Percentiles rank a stretch among this genome's conserved stretches.
Evolutionary conservation across 2,888 invertebrate genomes (phyloP).

Genomic region (Glyphotaelius pellucidus): DNA sequence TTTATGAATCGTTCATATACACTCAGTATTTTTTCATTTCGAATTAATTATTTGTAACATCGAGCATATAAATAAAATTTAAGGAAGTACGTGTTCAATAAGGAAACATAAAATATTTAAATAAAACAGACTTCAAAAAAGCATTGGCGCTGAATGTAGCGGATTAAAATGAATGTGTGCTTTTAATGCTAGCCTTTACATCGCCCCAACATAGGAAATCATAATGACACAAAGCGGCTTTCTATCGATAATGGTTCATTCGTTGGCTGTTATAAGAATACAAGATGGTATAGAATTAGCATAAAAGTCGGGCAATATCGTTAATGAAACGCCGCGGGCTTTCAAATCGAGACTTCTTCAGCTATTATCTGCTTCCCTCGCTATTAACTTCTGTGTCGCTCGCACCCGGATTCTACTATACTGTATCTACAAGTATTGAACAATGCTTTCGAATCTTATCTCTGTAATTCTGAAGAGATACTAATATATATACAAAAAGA

Average conservation of each 20-base stretch:
- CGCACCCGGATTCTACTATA: background rate
- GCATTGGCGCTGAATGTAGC: background rate
- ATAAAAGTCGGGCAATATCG: conserved; percentile 25
- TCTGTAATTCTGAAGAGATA: too few relatives aligned
- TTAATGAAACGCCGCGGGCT: conserved; percentile 15
- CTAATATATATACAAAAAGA: too few relatives aligned
- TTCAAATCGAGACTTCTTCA: conserved; percentile 19
- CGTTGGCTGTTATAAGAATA: background rate
- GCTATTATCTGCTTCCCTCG: conserved; percentile 7
- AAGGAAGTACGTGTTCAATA: too few relatives aligned
- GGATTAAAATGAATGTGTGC: background rate
- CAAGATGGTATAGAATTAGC: conserved; percentile 18
- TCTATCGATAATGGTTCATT: background rate
- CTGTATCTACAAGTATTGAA: too few relatives aligned
- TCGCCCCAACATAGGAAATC: background rate
- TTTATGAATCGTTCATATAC: too few relatives aligned
- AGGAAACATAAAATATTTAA: background rate
- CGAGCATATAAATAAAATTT: too few relatives aligned
- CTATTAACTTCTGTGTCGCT: background rate
- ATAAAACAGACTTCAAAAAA: background rate
- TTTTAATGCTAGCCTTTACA: background rate
- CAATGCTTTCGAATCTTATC: too few relatives aligned
- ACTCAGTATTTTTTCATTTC: too few relatives aligned
- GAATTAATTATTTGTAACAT: too few relatives aligned
- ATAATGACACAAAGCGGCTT: background rate